Conservation (phyloP, 2,797 vertebrate genomes). For the Chelon labrosus region DNA sequence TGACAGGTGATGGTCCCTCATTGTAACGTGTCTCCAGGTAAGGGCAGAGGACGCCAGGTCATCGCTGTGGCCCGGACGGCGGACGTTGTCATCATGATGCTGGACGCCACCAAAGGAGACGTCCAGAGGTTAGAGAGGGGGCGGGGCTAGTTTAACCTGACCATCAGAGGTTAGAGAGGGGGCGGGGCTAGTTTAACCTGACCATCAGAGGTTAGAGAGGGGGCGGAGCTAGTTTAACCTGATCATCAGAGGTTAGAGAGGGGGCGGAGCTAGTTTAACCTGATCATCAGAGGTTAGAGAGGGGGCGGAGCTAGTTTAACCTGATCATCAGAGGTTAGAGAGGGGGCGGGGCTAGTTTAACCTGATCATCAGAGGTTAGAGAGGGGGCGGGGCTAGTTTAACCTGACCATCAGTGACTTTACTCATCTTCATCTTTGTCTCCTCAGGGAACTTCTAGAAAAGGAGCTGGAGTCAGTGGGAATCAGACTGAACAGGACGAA, state of each 20-base stretch:
- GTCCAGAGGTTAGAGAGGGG: constrained; percentile 90
- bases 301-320: background rate
- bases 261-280: too few species aligned
- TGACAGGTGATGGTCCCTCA: background rate
- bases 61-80: constrained; percentile 98
- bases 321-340: too few species aligned
- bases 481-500: constrained; percentile 96
- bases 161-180: too few species aligned
- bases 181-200: too few species aligned
- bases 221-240: too few species aligned
- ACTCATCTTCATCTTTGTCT: background rate
- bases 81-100: constrained; percentile 99
- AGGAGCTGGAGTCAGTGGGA: constrained; percentile 96
- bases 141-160: background rate
- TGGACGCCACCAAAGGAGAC: constrained; percentile 98
- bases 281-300: too few species aligned
- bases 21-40: constrained; percentile 82
- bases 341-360: too few species aligned
- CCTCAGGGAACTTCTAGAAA: constrained; percentile 92
- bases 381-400: too few species aligned
- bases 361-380: too few species aligned
- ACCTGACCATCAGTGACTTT: too few species aligned
- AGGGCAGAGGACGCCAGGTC: constrained; percentile 97
- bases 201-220: too few species aligned
- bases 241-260: too few species aligned